Percentiles rank a stretch among this genome's conserved stretches.
These are phyloP conservation scores for Gymnopithys bicolor DNA, from an alignment of 2,797 vertebrate species.

Conservation along the genomic window DNA sequence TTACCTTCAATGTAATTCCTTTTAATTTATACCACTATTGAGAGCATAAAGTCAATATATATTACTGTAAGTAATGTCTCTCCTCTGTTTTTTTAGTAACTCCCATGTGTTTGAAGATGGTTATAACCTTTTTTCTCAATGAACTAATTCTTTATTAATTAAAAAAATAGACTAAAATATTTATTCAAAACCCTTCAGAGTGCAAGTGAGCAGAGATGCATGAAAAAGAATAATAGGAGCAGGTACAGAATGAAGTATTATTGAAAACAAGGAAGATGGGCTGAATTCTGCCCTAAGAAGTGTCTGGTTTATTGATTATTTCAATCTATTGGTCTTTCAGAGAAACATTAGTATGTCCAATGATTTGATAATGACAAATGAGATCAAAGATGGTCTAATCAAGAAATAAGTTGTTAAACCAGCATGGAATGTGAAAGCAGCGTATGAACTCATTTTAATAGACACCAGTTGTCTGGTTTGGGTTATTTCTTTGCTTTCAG, in stretches of 20 bases:
- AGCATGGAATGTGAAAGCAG: slow-evolving; percentile 29
- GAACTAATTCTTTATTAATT: neutral
- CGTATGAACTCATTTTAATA: slow-evolving; percentile 38
- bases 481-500: slow-evolving; percentile 56
- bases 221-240: neutral
- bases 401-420: slow-evolving; percentile 25
- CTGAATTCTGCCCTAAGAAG: neutral
- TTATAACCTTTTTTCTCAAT: neutral
- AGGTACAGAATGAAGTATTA: neutral
- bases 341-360: slow-evolving; percentile 33
- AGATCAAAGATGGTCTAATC: slow-evolving; percentile 35
- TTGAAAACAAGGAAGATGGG: neutral
- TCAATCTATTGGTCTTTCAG: slow-evolving; percentile 14
- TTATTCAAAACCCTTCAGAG: neutral
- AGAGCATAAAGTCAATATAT: neutral
- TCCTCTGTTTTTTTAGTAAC: neutral
- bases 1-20: neutral
- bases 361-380: slow-evolving; percentile 60
- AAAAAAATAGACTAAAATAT: neutral
- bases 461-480: slow-evolving; percentile 20
- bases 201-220: neutral
- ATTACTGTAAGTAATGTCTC: neutral
- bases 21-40: neutral
- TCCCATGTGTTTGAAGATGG: neutral
- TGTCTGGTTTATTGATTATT: slow-evolving; percentile 26